Conservation (phyloP, 1,140 invertebrate genomes). For the Nephotettix cincticeps region DNA sequence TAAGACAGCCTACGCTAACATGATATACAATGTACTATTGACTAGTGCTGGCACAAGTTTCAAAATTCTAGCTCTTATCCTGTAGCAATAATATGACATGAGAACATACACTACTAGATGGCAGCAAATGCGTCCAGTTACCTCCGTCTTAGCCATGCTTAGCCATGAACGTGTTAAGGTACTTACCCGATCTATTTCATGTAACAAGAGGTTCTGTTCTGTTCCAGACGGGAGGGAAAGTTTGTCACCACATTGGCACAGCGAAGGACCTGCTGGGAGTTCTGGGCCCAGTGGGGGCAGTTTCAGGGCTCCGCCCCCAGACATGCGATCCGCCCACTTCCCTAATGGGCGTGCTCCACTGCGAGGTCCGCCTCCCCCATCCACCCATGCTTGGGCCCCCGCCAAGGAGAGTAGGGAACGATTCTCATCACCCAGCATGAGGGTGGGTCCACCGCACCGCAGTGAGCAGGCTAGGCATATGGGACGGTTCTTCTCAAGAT, state of each 20-base stretch:
- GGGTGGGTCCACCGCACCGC: neutral
- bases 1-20: no score
- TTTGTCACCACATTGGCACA: neutral
- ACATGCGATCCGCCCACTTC: neutral
- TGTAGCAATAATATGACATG: no score
- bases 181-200: no score
- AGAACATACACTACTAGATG: no score
- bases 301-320: conserved; percentile 11
- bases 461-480: conserved; percentile 2
- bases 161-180: no score
- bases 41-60: no score
- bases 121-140: no score
- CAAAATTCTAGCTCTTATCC: no score
- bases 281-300: neutral
- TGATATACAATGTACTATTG: no score
- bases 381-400: neutral
- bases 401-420: conserved; percentile 8
- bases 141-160: no score
- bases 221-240: neutral
- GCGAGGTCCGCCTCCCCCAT: neutral
- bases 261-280: neutral
- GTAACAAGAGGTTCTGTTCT: no score
- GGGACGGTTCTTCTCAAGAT: conserved; percentile 18
- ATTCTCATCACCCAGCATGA: conserved; percentile 8
- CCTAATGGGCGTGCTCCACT: neutral